Evolutionary conservation across 1,140 invertebrate species (phyloP).

Genomic region (Vanessa atalanta): DNA sequence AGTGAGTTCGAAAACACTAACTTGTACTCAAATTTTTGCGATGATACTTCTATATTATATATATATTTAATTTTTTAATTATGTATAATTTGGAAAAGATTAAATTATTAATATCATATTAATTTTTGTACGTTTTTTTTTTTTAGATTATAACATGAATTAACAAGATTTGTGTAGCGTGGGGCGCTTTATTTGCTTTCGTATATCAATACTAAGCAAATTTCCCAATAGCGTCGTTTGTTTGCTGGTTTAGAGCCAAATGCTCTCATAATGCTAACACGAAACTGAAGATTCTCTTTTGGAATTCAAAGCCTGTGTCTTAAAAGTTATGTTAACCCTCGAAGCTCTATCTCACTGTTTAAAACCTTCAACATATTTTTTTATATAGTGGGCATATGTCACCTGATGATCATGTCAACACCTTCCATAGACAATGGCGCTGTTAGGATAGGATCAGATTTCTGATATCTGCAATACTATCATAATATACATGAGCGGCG

Average conservation of each 20-base stretch:
- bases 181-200: slow-evolving; percentile 20
- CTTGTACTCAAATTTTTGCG: too few relatives aligned
- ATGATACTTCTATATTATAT: too few relatives aligned
- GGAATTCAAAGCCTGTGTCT: slow-evolving; percentile 27
- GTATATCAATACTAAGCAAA: slow-evolving; percentile 25
- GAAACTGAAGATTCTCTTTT: slow-evolving; percentile 34
- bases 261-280: slow-evolving; percentile 31
- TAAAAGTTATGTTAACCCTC: slow-evolving; percentile 15
- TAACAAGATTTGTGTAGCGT: slow-evolving; percentile 22
- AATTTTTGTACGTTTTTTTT: background rate
- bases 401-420: too few relatives aligned
- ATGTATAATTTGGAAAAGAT: background rate
- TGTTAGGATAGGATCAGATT: too few relatives aligned
- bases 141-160: slow-evolving; percentile 11
- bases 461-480: too few relatives aligned
- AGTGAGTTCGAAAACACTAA: too few relatives aligned
- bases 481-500: too few relatives aligned
- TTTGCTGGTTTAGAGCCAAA: slow-evolving; percentile 35
- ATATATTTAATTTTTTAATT: background rate
- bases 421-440: too few relatives aligned
- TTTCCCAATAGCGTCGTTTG: slow-evolving; percentile 34
- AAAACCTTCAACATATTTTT: too few relatives aligned
- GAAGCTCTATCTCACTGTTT: too few relatives aligned
- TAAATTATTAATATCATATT: background rate
- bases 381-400: too few relatives aligned